phyloP scores from a whole-genome alignment of 2,797 vertebrate genomes.

The Kryptolebias ocellatus region DNA sequence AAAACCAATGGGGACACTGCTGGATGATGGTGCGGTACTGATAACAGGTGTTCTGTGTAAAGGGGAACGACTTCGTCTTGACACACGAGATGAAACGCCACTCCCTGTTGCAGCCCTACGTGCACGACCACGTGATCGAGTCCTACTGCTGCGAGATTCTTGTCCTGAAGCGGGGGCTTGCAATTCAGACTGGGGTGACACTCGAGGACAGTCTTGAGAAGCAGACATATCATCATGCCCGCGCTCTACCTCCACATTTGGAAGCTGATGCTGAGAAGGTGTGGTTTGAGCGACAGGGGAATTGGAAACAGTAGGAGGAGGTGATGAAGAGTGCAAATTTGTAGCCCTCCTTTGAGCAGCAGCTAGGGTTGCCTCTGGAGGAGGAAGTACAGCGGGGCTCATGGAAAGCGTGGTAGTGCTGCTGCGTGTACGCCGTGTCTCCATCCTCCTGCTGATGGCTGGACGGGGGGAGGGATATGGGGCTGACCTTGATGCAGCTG shows the following conservation, averaged over 20 bases:
- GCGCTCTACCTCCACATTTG: constrained; percentile 64
- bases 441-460: constrained; percentile 76
- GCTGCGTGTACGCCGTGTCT: constrained; percentile 81
- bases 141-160: constrained; percentile 84
- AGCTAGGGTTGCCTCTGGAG: constrained; percentile 37
- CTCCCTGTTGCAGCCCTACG: constrained; percentile 78
- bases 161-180: constrained; percentile 64
- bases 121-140: constrained; percentile 85
- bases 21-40: constrained; percentile 52
- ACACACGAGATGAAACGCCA: constrained; percentile 79
- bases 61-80: constrained; percentile 89
- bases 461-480: constrained; percentile 74
- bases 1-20: constrained; percentile 43
- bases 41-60: constrained; percentile 76
- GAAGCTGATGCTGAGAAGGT: constrained; percentile 64
- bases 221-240: constrained; percentile 63
- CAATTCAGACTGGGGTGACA: constrained; percentile 72
- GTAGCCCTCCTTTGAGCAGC: constrained; percentile 69
- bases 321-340: constrained; percentile 61
- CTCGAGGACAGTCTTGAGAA: constrained; percentile 69
- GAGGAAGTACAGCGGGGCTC: constrained; percentile 66
- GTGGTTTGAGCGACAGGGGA: constrained; percentile 49
- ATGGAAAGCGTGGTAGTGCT: constrained; percentile 71
- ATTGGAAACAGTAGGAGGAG: constrained; percentile 43
- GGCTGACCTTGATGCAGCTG: constrained; percentile 65